Conservation (phyloP, 1,140 invertebrate species). For the Papilio glaucus region DNA sequence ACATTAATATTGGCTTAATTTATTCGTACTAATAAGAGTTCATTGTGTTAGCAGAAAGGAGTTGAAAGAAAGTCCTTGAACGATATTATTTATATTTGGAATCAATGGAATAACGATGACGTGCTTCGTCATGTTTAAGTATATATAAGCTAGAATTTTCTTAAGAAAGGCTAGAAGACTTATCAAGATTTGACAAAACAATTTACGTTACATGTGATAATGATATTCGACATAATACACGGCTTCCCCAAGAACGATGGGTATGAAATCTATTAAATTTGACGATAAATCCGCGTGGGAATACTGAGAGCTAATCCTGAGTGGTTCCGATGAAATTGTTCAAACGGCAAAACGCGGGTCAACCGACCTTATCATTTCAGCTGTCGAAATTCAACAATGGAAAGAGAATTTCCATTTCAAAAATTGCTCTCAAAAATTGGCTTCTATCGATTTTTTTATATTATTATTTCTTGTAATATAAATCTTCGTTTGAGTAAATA, state of each 20-base stretch:
- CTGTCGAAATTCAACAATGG: slow-evolving; percentile 11
- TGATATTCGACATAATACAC: background rate
- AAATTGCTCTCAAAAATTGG: background rate
- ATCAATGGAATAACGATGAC: no score
- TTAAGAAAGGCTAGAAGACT: background rate
- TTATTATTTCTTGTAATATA: background rate
- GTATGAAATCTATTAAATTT: slow-evolving; percentile 36
- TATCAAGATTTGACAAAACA: background rate
- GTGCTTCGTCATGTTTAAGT: no score
- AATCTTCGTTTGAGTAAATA: background rate
- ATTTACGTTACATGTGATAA: background rate
- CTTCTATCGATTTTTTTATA: background rate
- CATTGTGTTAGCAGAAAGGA: no score
- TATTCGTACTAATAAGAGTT: no score
- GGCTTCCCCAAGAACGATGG: background rate
- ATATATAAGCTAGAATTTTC: no score
- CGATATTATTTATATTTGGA: no score
- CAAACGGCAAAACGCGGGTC: slow-evolving; percentile 28
- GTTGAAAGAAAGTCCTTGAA: no score
- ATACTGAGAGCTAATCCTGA: slow-evolving; percentile 11
- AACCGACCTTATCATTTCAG: slow-evolving; percentile 32
- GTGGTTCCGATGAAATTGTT: slow-evolving; percentile 18
- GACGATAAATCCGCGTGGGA: slow-evolving; percentile 37
- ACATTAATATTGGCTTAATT: no score
- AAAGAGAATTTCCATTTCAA: background rate